Conservation (phyloP, 2,113 vertebrate species). For the Hippocampus mohnikei region DNA sequence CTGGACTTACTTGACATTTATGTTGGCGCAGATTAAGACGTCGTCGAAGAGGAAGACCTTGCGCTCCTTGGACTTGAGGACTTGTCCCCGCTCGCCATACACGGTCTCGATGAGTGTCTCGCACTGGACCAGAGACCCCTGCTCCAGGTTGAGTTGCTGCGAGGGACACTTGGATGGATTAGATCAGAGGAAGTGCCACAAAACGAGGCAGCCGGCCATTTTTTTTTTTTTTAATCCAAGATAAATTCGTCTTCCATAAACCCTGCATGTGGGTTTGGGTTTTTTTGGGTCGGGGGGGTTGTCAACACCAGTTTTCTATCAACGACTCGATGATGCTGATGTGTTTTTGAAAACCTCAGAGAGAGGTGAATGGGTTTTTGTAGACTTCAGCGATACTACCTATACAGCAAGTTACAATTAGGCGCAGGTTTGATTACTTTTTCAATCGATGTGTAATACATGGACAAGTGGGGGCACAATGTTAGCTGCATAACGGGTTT, state of each 20-base stretch:
- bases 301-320: too few relatives aligned
- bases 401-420: too few relatives aligned
- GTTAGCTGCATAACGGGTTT: background rate
- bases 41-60: constrained; percentile 92
- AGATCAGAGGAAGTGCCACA: constrained; percentile 29
- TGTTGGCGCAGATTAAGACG: constrained; percentile 89
- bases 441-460: background rate
- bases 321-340: too few relatives aligned
- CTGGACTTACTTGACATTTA: constrained; percentile 88
- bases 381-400: too few relatives aligned
- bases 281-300: too few relatives aligned
- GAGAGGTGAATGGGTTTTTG: too few relatives aligned
- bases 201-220: too few relatives aligned
- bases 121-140: constrained; percentile 87
- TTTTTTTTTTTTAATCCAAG: too few relatives aligned
- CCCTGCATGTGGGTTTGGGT: too few relatives aligned
- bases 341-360: too few relatives aligned
- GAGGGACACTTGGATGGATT: constrained; percentile 53
- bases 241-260: too few relatives aligned
- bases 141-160: constrained; percentile 79
- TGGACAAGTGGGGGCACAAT: background rate
- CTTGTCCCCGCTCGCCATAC: constrained; percentile 87
- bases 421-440: too few relatives aligned
- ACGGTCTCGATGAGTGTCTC: constrained; percentile 92
- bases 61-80: constrained; percentile 93